phyloP scores from a whole-genome alignment of 2,888 invertebrate species.

The Ormyrus labotus region DNA sequence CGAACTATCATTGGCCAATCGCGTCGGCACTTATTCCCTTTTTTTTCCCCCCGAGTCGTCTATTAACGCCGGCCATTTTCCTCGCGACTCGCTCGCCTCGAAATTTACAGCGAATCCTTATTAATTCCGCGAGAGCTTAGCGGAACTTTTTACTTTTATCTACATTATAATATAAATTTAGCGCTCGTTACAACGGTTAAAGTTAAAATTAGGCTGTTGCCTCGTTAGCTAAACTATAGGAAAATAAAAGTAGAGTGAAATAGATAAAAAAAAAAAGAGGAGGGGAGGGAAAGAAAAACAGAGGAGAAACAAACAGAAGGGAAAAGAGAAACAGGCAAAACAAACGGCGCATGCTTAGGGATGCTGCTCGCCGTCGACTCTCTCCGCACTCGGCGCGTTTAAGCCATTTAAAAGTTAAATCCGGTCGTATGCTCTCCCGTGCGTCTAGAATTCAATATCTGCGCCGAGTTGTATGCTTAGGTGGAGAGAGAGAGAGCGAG shows the following conservation, averaged over 20 bases:
- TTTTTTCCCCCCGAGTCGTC: neutral
- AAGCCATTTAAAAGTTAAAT: constrained; percentile 65
- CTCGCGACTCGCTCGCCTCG: neutral
- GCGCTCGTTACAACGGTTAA: no score
- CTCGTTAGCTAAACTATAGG: no score
- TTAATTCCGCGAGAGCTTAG: neutral
- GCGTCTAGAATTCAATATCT: constrained; percentile 61
- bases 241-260: no score
- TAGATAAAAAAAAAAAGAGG: neutral
- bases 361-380: neutral
- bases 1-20: constrained; percentile 36
- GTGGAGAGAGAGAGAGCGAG: constrained; percentile 26
- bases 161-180: no score
- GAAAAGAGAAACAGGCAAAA: neutral
- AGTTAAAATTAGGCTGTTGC: no score
- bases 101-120: neutral
- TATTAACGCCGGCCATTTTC: neutral
- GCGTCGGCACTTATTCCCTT: neutral
- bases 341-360: neutral
- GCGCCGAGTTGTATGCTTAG: constrained; percentile 53
- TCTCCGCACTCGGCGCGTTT: constrained; percentile 51
- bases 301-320: neutral
- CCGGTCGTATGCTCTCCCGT: constrained; percentile 31
- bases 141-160: no score
- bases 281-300: neutral